Evolutionary conservation across 2,888 invertebrate genomes (phyloP), one percentile per base, ranked within the genome.

Genomic region (Cerceris rybyensis): DNA sequence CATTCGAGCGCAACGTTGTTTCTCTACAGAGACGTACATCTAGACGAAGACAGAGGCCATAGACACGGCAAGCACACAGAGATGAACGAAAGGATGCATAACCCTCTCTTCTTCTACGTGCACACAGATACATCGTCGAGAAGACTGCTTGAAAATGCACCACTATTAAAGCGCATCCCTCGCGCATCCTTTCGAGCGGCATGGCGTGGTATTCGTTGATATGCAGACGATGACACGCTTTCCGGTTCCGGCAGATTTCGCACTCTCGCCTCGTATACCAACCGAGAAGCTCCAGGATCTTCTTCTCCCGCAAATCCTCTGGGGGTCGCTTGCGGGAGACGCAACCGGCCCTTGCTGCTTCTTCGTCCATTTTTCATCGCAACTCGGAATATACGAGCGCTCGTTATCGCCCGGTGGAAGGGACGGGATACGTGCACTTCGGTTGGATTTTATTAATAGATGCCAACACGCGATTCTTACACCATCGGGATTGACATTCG

Each of bases 231-330:
- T 86, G 86, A 87, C 86, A 78, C 86, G 85, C 81, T 88, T 87
- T 88, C 87, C 88, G 87, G 87, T 88, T 88, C 87, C 87, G 87
- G 87, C 84, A 83, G 85, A 86, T 87, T 87, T 83, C 79, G 82
- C 87, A 87, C 83, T 87, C 87, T 71, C 77, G 82, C 86, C 86
- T 88, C 86, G 86, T 87, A 78, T 81, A 70, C 70, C 28, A 28
- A 4, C 28, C 78, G 72, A 75, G 75, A 78, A 77, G 72, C 85
- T 77, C 61, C 77, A 69, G 83, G 77, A 85, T 83, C 84, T 76
- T 80, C 80, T 73, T 80, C 80, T 73, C 77, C 68, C 68, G 86
- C 75, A 86, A 85, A 85, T 86, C 83, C 86, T 84, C 75, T 66
- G 63, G 74, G 80, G 80, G 66, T 75, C 81, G 73, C 70, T 75